Percentiles rank a stretch among this genome's conserved stretches.
Conservation (phyloP, 2,113 vertebrate genomes). For the Toxostoma redivivum region DNA sequence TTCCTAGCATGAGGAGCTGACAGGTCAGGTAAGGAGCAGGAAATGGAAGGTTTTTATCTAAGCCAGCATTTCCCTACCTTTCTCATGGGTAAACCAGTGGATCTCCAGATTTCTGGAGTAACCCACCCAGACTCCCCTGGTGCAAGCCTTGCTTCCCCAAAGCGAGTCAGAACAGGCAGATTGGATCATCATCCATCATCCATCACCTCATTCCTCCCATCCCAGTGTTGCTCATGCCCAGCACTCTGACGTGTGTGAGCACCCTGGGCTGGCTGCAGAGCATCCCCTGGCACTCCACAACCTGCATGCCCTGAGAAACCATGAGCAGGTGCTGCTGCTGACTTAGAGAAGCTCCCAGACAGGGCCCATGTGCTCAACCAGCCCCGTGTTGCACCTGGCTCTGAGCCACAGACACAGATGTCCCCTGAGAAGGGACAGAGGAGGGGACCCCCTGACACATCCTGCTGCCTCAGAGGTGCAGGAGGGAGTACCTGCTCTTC, state of each 20-base stretch:
- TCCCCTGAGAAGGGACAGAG: background rate
- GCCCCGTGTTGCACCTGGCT: background rate
- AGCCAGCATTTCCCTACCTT: background rate
- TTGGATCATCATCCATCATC: accelerated
- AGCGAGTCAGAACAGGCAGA: accelerated
- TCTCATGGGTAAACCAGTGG: background rate
- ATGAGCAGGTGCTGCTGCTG: background rate
- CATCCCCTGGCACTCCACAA: background rate
- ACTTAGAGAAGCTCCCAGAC: background rate
- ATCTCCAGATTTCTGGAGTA: background rate
- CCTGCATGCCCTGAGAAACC: background rate
- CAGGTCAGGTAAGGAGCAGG: background rate
- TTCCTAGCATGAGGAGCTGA: background rate
- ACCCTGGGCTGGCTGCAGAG: background rate
- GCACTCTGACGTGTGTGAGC: background rate
- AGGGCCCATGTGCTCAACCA: background rate
- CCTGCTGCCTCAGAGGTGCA: background rate
- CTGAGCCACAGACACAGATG: background rate
- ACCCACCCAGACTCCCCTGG: background rate
- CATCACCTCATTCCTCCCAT: background rate
- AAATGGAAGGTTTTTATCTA: background rate
- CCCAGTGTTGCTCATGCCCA: background rate
- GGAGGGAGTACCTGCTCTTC: background rate
- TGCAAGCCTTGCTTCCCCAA: background rate
- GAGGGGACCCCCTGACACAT: background rate